Evolutionary conservation across 2,888 invertebrate species (phyloP), one percentile per base, ranked within the genome.

Genomic region (Odontomyia ornata): DNA sequence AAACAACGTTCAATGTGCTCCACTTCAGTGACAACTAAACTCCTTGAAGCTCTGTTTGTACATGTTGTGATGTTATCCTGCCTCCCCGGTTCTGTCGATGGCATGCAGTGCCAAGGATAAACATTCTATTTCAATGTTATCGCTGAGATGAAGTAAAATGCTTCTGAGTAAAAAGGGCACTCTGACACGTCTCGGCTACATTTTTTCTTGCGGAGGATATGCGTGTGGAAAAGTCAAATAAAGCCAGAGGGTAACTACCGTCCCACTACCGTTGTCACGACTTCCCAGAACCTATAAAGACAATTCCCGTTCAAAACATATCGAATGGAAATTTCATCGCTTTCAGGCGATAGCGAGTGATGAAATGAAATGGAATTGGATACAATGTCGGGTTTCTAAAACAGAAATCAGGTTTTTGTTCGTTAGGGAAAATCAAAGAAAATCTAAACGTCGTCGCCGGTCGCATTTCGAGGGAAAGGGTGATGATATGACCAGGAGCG

Each of bases 281-380:
- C 25, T 11, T 13, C 46, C 43, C n/a, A 69, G 47, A 47, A 25
- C 46, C 21, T 46, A 46, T 9, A 13, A 69, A 69, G 46, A 47
- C 46, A 69, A 69, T 69, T 60, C 69, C 25, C 21, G 36, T 69
- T 27, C 21, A 23, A 69, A 47, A 30, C 43, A 69, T 46, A 69
- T 69, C 69, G 69, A 69, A 69, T 47, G 25, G 69, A 69, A 46
- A 69, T 47, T 69, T 69, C 36, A 13, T 30, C 65, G 28, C 65
- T 13, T 69, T 46, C 30, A 46, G 5, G 46, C 69, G 46, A 69
- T 69, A 5, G 11, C 13, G 28, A 28, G 64, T 2, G n/a, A 64
- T 64, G 64, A 64, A 64, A 64, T 64, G 64, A 64, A 64, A 69
- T 47, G 69, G 30, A 69, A 69, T 69, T 47, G 46, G 69, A 47